A percentile compares a stretch with the other conserved stretches of the same genome.
Evolutionary conservation across 53 echinoderm and acorn worm species (phyloP).

Genomic region (Echinometra lucunter): DNA sequence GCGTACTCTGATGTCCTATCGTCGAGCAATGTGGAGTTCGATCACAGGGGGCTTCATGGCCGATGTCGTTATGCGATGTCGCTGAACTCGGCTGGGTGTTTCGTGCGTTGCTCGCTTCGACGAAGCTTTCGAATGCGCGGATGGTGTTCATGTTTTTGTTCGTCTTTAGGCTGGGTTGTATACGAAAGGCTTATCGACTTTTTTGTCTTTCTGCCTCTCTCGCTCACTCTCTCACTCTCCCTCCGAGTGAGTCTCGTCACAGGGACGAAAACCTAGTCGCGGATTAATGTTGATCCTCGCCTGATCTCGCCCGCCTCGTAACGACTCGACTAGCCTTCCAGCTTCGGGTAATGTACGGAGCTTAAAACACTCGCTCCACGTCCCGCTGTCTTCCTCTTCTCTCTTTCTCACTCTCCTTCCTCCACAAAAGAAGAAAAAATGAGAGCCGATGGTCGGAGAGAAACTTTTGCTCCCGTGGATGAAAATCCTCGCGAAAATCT

Average conservation of each 20-base stretch:
- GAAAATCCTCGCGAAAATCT: conserved; percentile 70
- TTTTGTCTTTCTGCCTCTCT: conserved; percentile 19
- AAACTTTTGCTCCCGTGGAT: conserved; percentile 5
- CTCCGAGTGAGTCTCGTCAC: conserved; percentile 33
- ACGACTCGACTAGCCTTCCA: conserved; percentile 60
- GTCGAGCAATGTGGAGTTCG: conserved; percentile 50
- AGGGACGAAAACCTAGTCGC: conserved; percentile 55
- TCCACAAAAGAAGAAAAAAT: conserved; percentile 17
- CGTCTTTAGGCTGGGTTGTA: conserved; percentile 25
- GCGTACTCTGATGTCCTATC: conserved; percentile 57
- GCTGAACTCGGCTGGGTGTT: conserved; percentile 60
- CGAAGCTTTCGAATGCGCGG: conserved; percentile 70
- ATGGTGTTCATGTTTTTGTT: conserved; percentile 66
- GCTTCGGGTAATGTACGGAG: conserved; percentile 70
- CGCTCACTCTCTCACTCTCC: conserved; percentile 33
- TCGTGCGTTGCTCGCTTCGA: conserved; percentile 67
- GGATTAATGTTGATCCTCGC: conserved; percentile 70
- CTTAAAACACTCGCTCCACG: conserved; percentile 65
- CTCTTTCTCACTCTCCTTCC: conserved; percentile 28
- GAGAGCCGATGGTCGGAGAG: neutral
- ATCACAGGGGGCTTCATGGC: conserved; percentile 56
- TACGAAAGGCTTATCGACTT: conserved; percentile 59
- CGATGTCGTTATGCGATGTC: conserved; percentile 67
- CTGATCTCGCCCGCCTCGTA: conserved; percentile 71
- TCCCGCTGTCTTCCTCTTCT: neutral